Evolutionary conservation across 2,797 vertebrate genomes (phyloP), one percentile per base, ranked within the genome.

Genomic region (Euthynnus affinis): DNA sequence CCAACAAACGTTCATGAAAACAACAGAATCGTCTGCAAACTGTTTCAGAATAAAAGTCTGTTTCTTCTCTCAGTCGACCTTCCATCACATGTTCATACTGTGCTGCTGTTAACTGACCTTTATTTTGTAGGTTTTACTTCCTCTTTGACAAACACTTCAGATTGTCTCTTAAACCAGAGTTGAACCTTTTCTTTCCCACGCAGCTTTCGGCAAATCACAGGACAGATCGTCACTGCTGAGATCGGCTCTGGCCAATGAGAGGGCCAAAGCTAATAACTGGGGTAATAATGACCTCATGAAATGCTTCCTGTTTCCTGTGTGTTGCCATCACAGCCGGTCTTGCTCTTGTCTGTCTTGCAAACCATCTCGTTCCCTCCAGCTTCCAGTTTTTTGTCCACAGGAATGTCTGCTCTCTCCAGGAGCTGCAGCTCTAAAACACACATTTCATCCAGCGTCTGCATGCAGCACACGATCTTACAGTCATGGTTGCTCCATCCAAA

Each of bases 321-420:
- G 78, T 51, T 75, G 78, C 80, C 44, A 22, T 72, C 72, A 71
- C 74, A 86, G 78, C 68, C 65, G 7, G 58, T 52, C 69, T 85
- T 56, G 78, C 76, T 86, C 60, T 78, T 78, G 59, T 78, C 62
- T 71, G 79, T 87, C 78, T 78, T 78, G 81, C 78, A 66, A 66
- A 15, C 61, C 68, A 52, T 79, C 78, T 84, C 29, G n/a, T 76
- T 55, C 53, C 80, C 29, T 68, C 13, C 42, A 70, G 75, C 80
- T 82, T 86, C 80, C 46, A 44, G 51, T 76, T 79, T 81, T 81
- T 67, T 74, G n/a, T 89, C 79, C 76, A 90, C 91, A 94, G 92
- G 89, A 83, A 37, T 75, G 81, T 82, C 84, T 77, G 84, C 77
- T 87, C 52, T 40, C 67, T 76, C 68, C 74, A 13, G 70, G 62